Conservation (phyloP, 2,888 invertebrate genomes). For the Alsophila aescularia region DNA sequence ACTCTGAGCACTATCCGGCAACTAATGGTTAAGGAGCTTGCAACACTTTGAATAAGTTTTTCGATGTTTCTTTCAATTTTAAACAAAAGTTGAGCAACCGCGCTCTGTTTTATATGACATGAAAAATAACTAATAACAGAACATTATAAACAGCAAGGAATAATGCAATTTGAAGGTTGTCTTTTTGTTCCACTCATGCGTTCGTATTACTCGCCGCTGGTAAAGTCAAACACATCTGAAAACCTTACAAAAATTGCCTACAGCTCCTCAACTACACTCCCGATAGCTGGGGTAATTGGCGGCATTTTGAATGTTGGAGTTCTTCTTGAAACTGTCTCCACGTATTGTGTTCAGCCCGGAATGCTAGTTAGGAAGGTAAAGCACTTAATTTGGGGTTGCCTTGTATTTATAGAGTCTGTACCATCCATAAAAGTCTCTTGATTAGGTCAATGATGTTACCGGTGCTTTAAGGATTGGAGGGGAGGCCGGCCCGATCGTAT, state of each 20-base stretch:
- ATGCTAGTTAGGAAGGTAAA: slow-evolving; percentile 2
- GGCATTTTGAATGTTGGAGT: slow-evolving; percentile 22
- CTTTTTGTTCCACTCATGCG: too few species aligned
- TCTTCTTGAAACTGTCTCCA: slow-evolving; percentile 10
- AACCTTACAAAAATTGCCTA: background rate
- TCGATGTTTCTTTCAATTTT: background rate
- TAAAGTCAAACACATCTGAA: background rate
- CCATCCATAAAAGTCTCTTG: background rate
- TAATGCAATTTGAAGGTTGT: background rate
- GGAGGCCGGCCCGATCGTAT: too few species aligned
- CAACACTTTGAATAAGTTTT: background rate
- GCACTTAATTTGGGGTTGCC: slow-evolving; percentile 31
- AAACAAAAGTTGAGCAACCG: background rate
- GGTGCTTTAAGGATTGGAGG: background rate
- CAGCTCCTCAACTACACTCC: slow-evolving; percentile 6
- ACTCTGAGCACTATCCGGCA: background rate
- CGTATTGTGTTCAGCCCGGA: slow-evolving; percentile 13
- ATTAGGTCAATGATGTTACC: background rate
- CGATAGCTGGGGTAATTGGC: slow-evolving; percentile 27
- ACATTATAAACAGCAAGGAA: too few species aligned
- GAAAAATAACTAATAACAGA: too few species aligned
- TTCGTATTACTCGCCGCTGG: background rate
- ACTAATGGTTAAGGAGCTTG: background rate
- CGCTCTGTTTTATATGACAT: background rate
- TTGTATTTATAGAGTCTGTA: background rate